Base-by-base conservation (phyloP, 1,140 invertebrate species). In the Orchesella cincta region DNA sequence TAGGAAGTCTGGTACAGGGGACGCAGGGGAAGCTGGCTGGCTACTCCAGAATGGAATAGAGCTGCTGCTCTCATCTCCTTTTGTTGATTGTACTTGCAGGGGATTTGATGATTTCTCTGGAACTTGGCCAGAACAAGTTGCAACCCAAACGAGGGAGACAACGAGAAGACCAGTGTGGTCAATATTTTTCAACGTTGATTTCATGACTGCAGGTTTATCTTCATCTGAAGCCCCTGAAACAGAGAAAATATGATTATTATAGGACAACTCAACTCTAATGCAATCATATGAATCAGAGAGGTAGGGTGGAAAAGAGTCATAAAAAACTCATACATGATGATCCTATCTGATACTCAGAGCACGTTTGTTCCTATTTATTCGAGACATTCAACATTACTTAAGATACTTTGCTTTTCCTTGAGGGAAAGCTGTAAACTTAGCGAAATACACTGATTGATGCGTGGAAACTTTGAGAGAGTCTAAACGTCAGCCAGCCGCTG, bases 131-230 rank as follows among this genome's bases (percentile, higher is more conserved):
- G 31, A 33, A 67, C 62, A 67, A 31, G 62, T 29, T 31, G 26
- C 62, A 23, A 67, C 8, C 28, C 54, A 57, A 12, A 57, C 14
- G 12, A 57, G 54, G 54, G 23, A 67, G 8, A 67, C 8, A 12
- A 67, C 62, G 2, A 67, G 29, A 67, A 67, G 62, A 12, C 62
- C 33, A 67, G 12, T 67, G 28, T 31, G 62, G 62, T 67, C 62
- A 67, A 5, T 67, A 31, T 67, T 29, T 31, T 29, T 67, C 23
- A 33, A 67, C 14, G 33, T 67, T 67, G 26, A 12, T 23, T 67
- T 67, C 62, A 67, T 67, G 29, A 29, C 62, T 67, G 62, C 62
- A 67, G 28, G 8, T 67, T 67, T 67, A 67, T 67, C 62, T 67
- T 67, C 62, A 67, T 67, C 62, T 67, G 62, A 12, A 67, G 8